Percentiles rank a stretch among this genome's conserved stretches.
phyloP scores from a whole-genome alignment of 2,113 vertebrate genomes.

The Grammomys surdaster region DNA sequence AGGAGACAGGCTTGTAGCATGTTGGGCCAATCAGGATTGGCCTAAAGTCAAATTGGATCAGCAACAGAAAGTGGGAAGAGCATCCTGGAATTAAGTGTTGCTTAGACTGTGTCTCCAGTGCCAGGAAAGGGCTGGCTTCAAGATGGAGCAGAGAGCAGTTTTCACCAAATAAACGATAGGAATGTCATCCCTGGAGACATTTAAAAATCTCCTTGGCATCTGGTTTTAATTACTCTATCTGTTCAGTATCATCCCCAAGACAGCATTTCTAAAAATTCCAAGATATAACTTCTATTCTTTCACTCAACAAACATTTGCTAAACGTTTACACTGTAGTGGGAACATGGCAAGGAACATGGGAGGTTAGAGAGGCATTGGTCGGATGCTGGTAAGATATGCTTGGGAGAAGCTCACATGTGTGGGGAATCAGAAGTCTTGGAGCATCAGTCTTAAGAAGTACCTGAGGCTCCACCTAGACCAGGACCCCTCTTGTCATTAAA shows the following conservation, averaged over 20 bases:
- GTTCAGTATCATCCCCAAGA: slow-evolving; percentile 63
- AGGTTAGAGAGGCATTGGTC: not conserved
- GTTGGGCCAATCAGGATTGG: not conserved
- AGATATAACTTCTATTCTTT: slow-evolving; percentile 43
- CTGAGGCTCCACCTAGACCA: not conserved
- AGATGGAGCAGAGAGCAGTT: slow-evolving; percentile 26
- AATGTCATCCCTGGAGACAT: slow-evolving; percentile 56
- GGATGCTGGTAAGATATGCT: accelerated
- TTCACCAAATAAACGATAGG: slow-evolving; percentile 61
- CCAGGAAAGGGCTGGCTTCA: slow-evolving; percentile 71
- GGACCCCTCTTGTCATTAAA: not conserved
- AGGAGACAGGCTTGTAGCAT: not conserved
- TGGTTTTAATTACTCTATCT: slow-evolving; percentile 67
- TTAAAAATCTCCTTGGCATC: slow-evolving; percentile 65
- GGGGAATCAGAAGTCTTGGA: not conserved
- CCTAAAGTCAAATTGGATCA: slow-evolving; percentile 61
- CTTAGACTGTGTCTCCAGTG: slow-evolving; percentile 29
- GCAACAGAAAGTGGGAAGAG: slow-evolving; percentile 40
- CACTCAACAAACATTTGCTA: slow-evolving; percentile 30
- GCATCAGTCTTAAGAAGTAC: too few relatives aligned
- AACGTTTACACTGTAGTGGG: not conserved
- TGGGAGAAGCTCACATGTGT: not conserved
- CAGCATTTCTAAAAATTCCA: slow-evolving; percentile 41
- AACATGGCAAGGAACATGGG: not conserved
- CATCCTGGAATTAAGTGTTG: slow-evolving; percentile 64